Evolutionary conservation across 2,113 vertebrate genomes (phyloP), one percentile per base, ranked within the genome.

Genomic region (Lucifuga dentata): DNA sequence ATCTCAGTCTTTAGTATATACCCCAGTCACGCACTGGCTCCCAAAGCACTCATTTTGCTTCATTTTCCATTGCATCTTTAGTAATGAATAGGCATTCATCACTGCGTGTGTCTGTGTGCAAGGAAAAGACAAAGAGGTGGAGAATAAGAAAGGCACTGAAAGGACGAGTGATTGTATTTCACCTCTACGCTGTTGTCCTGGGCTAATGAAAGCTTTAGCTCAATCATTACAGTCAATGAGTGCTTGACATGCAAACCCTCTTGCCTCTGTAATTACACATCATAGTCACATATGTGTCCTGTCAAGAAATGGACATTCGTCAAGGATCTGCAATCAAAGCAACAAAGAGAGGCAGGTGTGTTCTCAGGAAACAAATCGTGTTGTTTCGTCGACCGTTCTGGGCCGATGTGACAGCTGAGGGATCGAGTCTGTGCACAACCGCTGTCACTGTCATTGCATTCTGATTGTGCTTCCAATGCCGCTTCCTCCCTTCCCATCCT

Each of bases 51-150:
- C 73, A 81, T 88, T 85, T 68, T 39, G 49, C 80, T 79, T 70
- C 61, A 84, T 84, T 84, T 81, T 72, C 66, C 15, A 1, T 63
- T 75, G 62, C 65, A 78, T 74, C 46, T 72, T 74, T 38, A 11
- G 71, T 84, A 78, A 86, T 86, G 71, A 86, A 81, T 33, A 63
- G 7, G 73, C 68, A 86, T 88, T 81, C 61, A 82, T 84, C 73
- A 78, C 29, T 40, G 48, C 44, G 50, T 52, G 13, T 15, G 26
- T 46, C 5, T 20, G 19, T 21, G n/a, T 49, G 20, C 21, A 21
- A 6, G 9, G 29, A 29, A 55, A 35, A 23, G 21, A 82, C 67
- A 63, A 39, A 63, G 21, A n/a, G 35, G 12, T 51, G 23, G 16
- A 29, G 39, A 17, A 59, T 53, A 48, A 69, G 32, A 32, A 50